Conservation (phyloP, 2,888 invertebrate genomes). For the Drosophila parthenogenetica region DNA sequence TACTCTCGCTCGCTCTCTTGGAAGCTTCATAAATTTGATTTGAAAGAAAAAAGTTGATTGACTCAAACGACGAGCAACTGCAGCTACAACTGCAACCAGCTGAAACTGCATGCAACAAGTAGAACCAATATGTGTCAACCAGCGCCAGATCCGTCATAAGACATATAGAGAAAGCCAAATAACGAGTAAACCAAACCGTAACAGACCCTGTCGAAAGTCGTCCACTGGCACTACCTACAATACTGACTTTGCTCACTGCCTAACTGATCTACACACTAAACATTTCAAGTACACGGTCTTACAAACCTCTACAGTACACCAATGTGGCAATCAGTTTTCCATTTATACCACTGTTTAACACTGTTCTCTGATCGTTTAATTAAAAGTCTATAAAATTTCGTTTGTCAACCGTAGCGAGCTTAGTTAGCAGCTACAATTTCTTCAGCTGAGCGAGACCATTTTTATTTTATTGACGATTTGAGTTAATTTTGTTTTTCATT, state of each 20-base stretch:
- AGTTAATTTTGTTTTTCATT: constrained; percentile 7
- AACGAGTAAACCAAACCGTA: not conserved
- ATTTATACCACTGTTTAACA: not conserved
- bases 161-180: not conserved
- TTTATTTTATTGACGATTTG: constrained; percentile 19
- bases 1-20: constrained; percentile 6
- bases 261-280: not conserved
- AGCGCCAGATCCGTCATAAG: constrained; percentile 52
- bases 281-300: not conserved
- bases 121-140: constrained; percentile 56
- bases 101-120: constrained; percentile 53
- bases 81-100: constrained; percentile 34
- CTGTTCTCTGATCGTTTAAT: constrained; percentile 4
- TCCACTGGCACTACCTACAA: too few species aligned
- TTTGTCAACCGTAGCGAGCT: constrained; percentile 16
- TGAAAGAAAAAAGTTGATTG: constrained; percentile 79
- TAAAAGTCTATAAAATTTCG: constrained; percentile 15
- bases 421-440: constrained; percentile 19
- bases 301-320: constrained; percentile 1
- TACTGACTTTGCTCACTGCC: too few species aligned
- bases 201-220: not conserved
- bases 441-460: not conserved
- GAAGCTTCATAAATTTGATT: constrained; percentile 61
- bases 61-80: constrained; percentile 54
- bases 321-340: constrained; percentile 9